A percentile compares a stretch with the other conserved stretches of the same genome.
Evolutionary conservation across 2,113 vertebrate species (phyloP).

Genomic region (Perccottus glenii): DNA sequence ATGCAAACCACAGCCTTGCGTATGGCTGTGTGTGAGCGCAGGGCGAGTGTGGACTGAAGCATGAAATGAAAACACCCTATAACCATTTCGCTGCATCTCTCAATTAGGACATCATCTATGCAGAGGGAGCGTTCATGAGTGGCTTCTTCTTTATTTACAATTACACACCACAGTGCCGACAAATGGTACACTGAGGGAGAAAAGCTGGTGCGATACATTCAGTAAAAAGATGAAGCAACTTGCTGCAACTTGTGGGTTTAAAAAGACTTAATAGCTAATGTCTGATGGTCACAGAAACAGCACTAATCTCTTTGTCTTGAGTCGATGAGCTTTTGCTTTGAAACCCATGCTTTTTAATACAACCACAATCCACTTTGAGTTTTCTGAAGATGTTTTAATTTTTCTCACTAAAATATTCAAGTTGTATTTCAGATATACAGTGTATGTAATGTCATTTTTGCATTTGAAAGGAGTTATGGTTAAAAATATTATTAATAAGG

Average conservation of each 20-base stretch:
- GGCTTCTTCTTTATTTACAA: conserved; percentile 61
- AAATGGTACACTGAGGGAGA: conserved; percentile 34
- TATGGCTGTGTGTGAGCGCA: conserved; percentile 34
- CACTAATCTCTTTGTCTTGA: conserved; percentile 1
- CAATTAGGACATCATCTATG: conserved; percentile 71
- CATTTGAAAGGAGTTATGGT: too few species aligned
- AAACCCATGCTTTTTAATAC: too few species aligned
- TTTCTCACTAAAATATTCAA: too few species aligned
- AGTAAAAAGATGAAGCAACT: conserved; percentile 27
- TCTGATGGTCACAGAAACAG: conserved; percentile 10
- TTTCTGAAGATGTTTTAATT: too few species aligned
- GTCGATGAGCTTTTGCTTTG: not conserved
- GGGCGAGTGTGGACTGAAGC: conserved; percentile 65
- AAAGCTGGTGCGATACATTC: conserved; percentile 22
- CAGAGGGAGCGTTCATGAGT: conserved; percentile 55
- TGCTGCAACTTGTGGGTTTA: conserved; percentile 12
- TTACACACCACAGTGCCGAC: conserved; percentile 55
- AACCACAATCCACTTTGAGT: too few species aligned
- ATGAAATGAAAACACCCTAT: conserved; percentile 75
- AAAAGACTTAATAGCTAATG: conserved; percentile 42
- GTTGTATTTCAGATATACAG: too few species aligned
- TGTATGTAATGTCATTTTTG: too few species aligned
- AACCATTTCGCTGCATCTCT: conserved; percentile 72
- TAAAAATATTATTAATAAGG: too few species aligned
- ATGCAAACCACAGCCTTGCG: conserved; percentile 62